These are phyloP conservation scores for Pseudomyrmex flavicornis DNA, from an alignment of 1,140 invertebrate species.

Conservation along the genomic window DNA sequence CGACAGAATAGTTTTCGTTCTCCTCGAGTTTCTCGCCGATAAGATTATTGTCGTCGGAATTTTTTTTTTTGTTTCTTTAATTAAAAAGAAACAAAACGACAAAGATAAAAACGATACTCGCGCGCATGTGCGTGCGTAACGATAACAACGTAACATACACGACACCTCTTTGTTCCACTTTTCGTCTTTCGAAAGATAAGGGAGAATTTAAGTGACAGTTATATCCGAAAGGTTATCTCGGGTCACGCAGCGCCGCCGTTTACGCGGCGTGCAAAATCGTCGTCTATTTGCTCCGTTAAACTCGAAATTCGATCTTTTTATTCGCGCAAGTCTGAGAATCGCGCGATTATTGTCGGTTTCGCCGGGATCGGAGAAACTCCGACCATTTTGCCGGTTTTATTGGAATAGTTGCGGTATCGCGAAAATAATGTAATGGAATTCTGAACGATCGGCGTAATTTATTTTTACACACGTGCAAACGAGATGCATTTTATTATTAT, in stretches of 20 bases:
- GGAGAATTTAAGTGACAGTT: constrained; percentile 20
- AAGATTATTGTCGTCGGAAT: neutral
- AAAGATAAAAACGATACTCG: neutral
- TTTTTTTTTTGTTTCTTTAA: too few species aligned
- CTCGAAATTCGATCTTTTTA: neutral
- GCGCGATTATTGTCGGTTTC: neutral
- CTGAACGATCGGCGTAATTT: neutral
- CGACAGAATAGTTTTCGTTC: neutral
- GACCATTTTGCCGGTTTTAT: neutral
- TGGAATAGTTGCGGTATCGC: neutral
- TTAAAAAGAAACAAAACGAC: neutral
- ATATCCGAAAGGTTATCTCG: constrained; percentile 14
- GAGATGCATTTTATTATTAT: too few species aligned
- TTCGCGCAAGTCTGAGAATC: neutral
- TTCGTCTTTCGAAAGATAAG: constrained; percentile 24
- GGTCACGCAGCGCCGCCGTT: constrained; percentile 3
- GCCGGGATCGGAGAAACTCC: neutral
- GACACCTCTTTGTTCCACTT: neutral
- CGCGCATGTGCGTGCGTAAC: neutral
- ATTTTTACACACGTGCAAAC: neutral
- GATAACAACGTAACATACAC: too few species aligned
- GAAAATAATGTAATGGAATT: neutral
- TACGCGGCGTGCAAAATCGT: neutral
- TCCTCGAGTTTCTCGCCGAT: too few species aligned
- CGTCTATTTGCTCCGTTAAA: neutral